Base-by-base conservation (phyloP, 2,113 vertebrate species). In the Sylvietta virens region DNA sequence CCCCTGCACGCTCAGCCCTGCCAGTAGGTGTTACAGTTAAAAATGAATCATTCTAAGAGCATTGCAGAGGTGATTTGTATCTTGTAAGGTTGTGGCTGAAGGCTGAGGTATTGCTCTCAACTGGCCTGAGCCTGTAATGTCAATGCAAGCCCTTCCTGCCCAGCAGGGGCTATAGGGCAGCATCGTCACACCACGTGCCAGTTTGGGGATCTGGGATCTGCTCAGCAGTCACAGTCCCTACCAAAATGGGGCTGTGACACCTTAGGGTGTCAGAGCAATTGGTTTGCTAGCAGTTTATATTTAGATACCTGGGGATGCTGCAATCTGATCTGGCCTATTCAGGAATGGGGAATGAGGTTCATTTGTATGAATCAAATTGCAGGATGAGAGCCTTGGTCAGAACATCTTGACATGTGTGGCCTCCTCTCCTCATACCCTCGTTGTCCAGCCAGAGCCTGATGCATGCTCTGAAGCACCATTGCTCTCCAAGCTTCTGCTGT, bases 361-460 rank as follows among this genome's bases (percentile, higher is more conserved):
- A 3, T 71, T 78, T 65, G 15, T 50, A 31, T 85, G 72, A 84
- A 65, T 65, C 31, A 26, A 70, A 85, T 85, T 70, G 54, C 57
- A 80, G 71, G 24, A 50, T 39, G 42, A 62, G 33, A 69, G 74
- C 39, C 54, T 31, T 2, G 1, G 16, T 23, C 0, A 2, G 39
- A 69, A 42, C 15, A 21, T 86, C 80, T 56, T 72, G 78, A 76
- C 40, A 23, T 60, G 11, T 3, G 1, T 47, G 53, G 37, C 17
- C 44, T 86, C 45, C 45, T 35, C 42, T 84, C 24, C 58, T 87
- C 23, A 31, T 16, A 40, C 35, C 3, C 6, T 79, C 22, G 22
- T 33, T 3, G 1, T 40, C 62, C 33, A 61, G 5, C 31, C 57
- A 40, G 15, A 64, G 26, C 53, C 45, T 71, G 0, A 0, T 23